Base-by-base conservation (phyloP, 2,113 vertebrate genomes). In the Silurus meridionalis region DNA sequence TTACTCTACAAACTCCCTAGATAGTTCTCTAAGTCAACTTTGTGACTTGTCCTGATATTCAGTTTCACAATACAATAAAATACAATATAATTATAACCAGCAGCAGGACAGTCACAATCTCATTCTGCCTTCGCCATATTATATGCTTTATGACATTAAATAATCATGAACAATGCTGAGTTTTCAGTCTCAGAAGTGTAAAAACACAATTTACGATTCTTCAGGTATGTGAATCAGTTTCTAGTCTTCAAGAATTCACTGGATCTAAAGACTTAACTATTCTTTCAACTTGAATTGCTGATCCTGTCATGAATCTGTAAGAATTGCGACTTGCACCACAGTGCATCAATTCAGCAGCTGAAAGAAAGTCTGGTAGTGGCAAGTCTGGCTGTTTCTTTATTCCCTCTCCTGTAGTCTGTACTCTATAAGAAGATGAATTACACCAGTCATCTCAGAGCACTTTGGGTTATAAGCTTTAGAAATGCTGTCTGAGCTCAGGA, bases 341-440 rank as follows among this genome's bases (percentile, higher is more conserved):
- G 37, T 8, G 11, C 83, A 48, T 58, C 82, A 46, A 72, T 57
- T 21, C 66, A 58, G 52, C 52, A 58, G 66, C 50, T 28, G 72
- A 63, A 48, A 74, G 17, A 53, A 85, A 67, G 74, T 74, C 19
- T 63, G 71, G n/a, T 13, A n/a, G 57, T 53, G 72, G 72, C 21
- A 64, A 80, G 55, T 80, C 53, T 78, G 48, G 72, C 19, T 85
- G 58, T 55, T 85, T 50, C 64, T 28, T 67, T 85, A 64, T 37
- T 64, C 72, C 58, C 48, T 55, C 15, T 28, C 6, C 72, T 79
- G 60, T 55, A 78, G 10, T 69, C 46, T 63, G 78, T 66, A 37
- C 52, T 55, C 60, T 66, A 64, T 55, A 77, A 19, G 15, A 85
- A 80, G 72, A 85, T 48, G 61, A 79, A 67, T 78, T 66, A 23